A percentile compares a stretch with the other conserved stretches of the same genome.
These are phyloP conservation scores for Onchidella celtica DNA, from an alignment of 2,888 invertebrate genomes.

Conservation along the genomic window DNA sequence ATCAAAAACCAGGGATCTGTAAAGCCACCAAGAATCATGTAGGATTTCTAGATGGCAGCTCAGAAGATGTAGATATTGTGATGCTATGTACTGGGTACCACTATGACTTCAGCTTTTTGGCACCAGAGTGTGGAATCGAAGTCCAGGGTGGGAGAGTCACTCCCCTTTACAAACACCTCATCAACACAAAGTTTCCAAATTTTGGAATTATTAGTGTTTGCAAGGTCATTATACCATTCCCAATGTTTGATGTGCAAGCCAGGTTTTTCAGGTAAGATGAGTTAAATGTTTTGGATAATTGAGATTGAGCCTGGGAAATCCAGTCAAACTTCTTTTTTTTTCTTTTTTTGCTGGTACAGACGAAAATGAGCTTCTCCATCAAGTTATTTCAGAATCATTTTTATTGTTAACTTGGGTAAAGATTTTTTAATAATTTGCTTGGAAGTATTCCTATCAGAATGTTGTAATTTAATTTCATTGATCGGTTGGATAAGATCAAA, in stretches of 20 bases:
- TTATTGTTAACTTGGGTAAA: no score
- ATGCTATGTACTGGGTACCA: constrained; percentile 89
- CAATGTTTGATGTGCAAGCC: constrained; percentile 91
- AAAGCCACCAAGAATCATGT: constrained; percentile 49
- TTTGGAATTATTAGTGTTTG: constrained; percentile 92
- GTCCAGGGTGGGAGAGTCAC: constrained; percentile 91
- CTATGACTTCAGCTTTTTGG: constrained; percentile 89
- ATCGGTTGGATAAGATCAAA: no score
- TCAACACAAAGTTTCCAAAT: constrained; percentile 89
- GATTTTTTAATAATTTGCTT: no score
- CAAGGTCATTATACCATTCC: constrained; percentile 90
- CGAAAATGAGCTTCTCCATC: no score
- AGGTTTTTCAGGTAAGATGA: constrained; percentile 82
- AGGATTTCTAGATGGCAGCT: constrained; percentile 83
- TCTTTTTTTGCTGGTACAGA: no score
- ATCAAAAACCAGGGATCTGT: constrained; percentile 71
- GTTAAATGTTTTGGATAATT: neutral
- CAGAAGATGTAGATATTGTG: constrained; percentile 84
- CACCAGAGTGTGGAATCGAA: constrained; percentile 85
- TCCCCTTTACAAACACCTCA: constrained; percentile 91
- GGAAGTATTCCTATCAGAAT: no score
- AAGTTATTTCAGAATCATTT: no score
- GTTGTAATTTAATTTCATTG: no score
- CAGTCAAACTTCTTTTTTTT: no score
- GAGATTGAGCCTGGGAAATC: no score